A percentile compares a stretch with the other conserved stretches of the same genome.
phyloP scores from a whole-genome alignment of 1,140 invertebrate species.

The Procambarus virginalis region DNA sequence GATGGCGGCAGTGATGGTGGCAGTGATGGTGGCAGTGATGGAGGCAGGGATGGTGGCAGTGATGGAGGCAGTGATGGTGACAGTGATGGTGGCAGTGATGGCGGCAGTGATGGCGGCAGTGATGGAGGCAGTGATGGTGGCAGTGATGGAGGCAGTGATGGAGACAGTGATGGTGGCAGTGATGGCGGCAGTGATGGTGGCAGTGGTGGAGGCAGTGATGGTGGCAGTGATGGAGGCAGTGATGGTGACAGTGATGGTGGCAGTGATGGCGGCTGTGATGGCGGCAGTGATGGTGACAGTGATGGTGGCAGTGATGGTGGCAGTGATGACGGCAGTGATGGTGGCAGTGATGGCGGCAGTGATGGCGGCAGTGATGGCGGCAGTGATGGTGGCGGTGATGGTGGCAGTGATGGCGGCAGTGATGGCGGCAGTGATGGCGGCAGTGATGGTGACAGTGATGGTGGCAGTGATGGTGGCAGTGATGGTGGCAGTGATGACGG shows the following conservation, averaged over 20 bases:
- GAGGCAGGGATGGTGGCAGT: neutral
- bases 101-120: neutral
- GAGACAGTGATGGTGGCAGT: neutral
- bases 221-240: constrained; percentile 14
- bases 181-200: neutral
- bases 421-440: neutral
- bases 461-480: neutral
- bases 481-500: neutral
- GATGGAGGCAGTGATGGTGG: neutral
- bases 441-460: neutral
- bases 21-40: neutral
- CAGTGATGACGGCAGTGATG: neutral
- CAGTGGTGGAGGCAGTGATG: constrained; percentile 5
- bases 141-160: neutral
- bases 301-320: constrained; percentile 9
- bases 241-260: constrained; percentile 10
- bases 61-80: neutral
- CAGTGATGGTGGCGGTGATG: neutral
- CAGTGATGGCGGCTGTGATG: neutral
- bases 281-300: neutral
- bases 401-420: neutral
- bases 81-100: neutral
- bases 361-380: neutral
- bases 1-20: neutral
- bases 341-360: neutral